Percentiles rank a stretch among this genome's conserved stretches.
Conservation (phyloP, 2,797 vertebrate genomes). For the Lacerta viridis region DNA sequence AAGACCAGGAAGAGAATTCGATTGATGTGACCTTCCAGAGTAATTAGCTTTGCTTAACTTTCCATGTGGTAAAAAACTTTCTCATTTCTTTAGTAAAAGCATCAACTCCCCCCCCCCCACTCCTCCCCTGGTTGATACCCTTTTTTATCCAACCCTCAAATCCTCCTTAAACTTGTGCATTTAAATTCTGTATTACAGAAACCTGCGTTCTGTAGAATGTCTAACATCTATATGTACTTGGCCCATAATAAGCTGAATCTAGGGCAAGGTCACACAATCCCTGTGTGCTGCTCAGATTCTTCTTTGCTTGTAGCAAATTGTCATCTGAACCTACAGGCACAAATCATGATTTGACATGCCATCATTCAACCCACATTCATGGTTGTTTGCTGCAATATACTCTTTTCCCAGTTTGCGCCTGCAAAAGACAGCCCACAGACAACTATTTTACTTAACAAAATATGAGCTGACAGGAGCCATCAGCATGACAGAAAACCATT, state of each 20-base stretch:
- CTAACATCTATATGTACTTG: neutral
- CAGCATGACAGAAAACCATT: neutral
- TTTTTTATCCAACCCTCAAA: neutral
- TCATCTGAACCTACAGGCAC: neutral
- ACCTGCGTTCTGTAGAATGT: neutral
- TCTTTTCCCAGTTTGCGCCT: neutral
- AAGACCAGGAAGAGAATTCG: slow-evolving; percentile 31
- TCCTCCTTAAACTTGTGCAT: neutral
- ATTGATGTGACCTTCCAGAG: neutral
- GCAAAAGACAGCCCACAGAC: neutral
- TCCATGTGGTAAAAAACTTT: slow-evolving; percentile 2
- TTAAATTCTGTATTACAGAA: neutral
- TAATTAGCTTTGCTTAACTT: neutral
- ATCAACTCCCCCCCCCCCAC: neutral
- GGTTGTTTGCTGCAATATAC: neutral
- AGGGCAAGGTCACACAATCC: neutral
- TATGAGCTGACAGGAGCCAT: neutral
- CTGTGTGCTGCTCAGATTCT: neutral
- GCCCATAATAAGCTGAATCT: neutral
- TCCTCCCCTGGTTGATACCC: neutral
- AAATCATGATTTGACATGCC: neutral
- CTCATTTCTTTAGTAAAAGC: neutral
- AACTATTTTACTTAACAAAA: neutral
- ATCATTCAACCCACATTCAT: neutral
- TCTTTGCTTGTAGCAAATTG: neutral